phyloP scores from a whole-genome alignment of 1,140 invertebrate genomes.

The Pogonognathellus flavescens region DNA sequence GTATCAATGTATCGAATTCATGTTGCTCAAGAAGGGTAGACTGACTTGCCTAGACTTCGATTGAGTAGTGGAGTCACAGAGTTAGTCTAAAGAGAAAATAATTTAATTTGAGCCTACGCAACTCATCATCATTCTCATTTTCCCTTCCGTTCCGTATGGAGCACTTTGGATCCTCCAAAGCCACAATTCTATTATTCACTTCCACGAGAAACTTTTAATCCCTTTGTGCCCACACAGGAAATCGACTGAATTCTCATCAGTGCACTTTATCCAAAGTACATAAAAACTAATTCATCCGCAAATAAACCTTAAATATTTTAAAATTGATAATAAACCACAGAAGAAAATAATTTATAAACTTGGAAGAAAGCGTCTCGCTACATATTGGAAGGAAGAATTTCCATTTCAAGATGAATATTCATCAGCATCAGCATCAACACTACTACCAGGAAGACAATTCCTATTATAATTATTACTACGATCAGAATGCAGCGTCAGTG shows the following conservation, averaged over 20 bases:
- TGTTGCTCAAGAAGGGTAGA: constrained; percentile 12
- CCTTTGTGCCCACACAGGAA: too few relatives aligned
- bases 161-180: neutral
- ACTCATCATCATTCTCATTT: constrained; percentile 55
- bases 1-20: neutral
- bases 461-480: constrained; percentile 48
- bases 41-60: neutral
- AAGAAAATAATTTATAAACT: too few relatives aligned
- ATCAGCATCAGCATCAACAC: constrained; percentile 20
- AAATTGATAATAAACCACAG: too few relatives aligned
- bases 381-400: neutral
- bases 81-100: constrained; percentile 37
- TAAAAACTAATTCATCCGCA: neutral
- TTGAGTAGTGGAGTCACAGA: neutral
- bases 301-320: neutral
- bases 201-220: too few relatives aligned
- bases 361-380: too few relatives aligned
- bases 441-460: constrained; percentile 34
- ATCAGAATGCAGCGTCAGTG: constrained; percentile 17
- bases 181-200: too few relatives aligned
- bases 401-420: constrained; percentile 1
- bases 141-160: constrained; percentile 48
- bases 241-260: too few relatives aligned
- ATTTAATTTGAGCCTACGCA: constrained; percentile 39
- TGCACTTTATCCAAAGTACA: too few relatives aligned